phyloP scores from a whole-genome alignment of 2,888 invertebrate genomes.

The Sisyra nigra region DNA sequence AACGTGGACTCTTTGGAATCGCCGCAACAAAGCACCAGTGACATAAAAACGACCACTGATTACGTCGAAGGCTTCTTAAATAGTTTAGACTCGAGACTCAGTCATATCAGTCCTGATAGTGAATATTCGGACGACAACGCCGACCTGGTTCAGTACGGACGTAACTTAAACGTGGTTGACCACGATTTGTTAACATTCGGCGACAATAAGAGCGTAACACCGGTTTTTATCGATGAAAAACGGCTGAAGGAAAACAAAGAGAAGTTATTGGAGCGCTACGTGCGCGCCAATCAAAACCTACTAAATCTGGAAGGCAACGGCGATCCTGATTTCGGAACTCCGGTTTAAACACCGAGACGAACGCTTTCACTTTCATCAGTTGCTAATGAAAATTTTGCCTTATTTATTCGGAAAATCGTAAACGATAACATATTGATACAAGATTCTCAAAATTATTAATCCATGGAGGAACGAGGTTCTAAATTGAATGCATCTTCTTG shows the following conservation, averaged over 20 bases:
- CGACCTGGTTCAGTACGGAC: conserved; percentile 7
- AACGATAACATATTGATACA: too few species aligned
- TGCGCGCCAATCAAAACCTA: conserved; percentile 23
- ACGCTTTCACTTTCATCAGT: too few species aligned
- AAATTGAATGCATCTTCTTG: too few species aligned
- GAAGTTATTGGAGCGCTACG: conserved; percentile 27
- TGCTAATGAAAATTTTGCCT: too few species aligned
- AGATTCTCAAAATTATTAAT: too few species aligned
- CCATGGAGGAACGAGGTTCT: too few species aligned
- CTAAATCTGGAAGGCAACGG: conserved; percentile 36
- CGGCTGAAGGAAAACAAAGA: conserved; percentile 18
- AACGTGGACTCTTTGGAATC: too few species aligned
- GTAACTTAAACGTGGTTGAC: conserved; percentile 1
- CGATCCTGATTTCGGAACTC: conserved; percentile 52
- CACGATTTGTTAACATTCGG: conserved; percentile 5
- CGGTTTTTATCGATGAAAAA: conserved; percentile 19
- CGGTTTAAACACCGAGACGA: conserved; percentile 31
- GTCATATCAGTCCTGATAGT: conserved; percentile 4
- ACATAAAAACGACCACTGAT: not conserved
- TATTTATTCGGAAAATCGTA: too few species aligned
- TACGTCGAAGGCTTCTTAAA: conserved; percentile 2
- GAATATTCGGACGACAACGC: conserved; percentile 6
- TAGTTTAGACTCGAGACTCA: not conserved
- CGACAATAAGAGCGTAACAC: not conserved
- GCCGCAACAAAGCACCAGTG: not conserved